phyloP scores from a whole-genome alignment of 1,140 invertebrate species.

The Pararge aegeria region DNA sequence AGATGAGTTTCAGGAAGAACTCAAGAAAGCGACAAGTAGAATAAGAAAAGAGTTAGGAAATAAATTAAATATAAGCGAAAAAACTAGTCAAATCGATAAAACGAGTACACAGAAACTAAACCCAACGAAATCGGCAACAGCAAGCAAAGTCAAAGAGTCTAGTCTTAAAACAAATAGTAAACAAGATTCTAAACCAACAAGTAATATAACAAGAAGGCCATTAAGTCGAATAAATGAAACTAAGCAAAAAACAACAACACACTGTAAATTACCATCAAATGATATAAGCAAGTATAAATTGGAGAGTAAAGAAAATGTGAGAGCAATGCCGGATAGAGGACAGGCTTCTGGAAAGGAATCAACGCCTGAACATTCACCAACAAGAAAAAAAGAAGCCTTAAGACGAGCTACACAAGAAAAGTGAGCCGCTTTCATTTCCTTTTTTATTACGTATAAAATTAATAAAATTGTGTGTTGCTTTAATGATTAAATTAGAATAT shows the following conservation, averaged over 20 bases:
- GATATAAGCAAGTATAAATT: conserved; percentile 53
- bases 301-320: conserved; percentile 57
- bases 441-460: no score
- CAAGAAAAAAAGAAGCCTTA: conserved; percentile 47
- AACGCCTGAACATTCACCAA: conserved; percentile 79
- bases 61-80: conserved; percentile 71
- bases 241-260: conserved; percentile 43
- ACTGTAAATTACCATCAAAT: conserved; percentile 35
- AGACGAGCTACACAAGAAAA: conserved; percentile 41
- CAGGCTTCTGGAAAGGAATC: conserved; percentile 83
- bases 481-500: no score
- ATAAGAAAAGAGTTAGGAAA: conserved; percentile 78
- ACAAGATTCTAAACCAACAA: conserved; percentile 50
- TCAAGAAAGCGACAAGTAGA: conserved; percentile 83
- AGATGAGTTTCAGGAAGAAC: conserved; percentile 85
- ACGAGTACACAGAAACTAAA: conserved; percentile 54
- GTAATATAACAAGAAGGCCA: conserved; percentile 50
- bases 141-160: conserved; percentile 72
- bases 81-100: conserved; percentile 71
- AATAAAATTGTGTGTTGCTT: no score
- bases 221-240: conserved; percentile 50
- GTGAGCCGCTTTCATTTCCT: no score
- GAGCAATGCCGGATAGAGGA: conserved; percentile 68
- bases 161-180: conserved; percentile 62
- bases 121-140: conserved; percentile 63